Conservation (phyloP, 2,888 invertebrate genomes). For the Diadegma fenestrale region DNA sequence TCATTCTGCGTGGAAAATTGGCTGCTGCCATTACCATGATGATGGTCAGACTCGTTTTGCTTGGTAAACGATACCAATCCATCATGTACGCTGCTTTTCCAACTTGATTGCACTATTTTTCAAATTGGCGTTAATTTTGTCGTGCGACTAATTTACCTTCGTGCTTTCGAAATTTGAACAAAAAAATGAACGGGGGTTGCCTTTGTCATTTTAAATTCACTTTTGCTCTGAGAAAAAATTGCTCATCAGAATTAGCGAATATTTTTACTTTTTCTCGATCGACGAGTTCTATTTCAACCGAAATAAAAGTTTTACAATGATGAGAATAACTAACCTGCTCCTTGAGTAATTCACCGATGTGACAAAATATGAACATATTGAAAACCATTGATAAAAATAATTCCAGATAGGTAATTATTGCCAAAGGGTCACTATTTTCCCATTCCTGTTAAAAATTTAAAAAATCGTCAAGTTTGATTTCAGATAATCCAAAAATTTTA, state of each 20-base stretch:
- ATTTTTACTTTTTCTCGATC: not conserved
- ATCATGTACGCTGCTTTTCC: slow-evolving; percentile 60
- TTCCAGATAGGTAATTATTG: slow-evolving; percentile 53
- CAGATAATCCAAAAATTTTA: not conserved
- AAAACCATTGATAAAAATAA: slow-evolving; percentile 62
- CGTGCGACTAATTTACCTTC: not conserved
- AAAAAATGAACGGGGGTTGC: not conserved
- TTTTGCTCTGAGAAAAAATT: not conserved
- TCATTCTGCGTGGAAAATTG: slow-evolving; percentile 63
- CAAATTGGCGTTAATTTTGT: not conserved
- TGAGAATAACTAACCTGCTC: slow-evolving; percentile 6
- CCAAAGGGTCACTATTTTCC: slow-evolving; percentile 56
- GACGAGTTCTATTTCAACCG: too few species aligned
- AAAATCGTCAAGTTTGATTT: not conserved
- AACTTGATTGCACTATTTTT: slow-evolving; percentile 52
- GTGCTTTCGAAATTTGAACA: not conserved
- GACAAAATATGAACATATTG: slow-evolving; percentile 68
- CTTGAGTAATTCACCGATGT: slow-evolving; percentile 67
- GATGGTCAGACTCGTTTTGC: slow-evolving; percentile 47
- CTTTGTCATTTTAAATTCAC: not conserved
- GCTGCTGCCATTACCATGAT: slow-evolving; percentile 61
- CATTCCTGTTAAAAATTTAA: slow-evolving; percentile 50
- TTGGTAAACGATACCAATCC: slow-evolving; percentile 67
- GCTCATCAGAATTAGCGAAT: not conserved
- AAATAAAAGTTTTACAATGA: not conserved